These are phyloP conservation scores for Ctenomys sociabilis DNA, from an alignment of 2,113 vertebrate species.

Conservation along the genomic window DNA sequence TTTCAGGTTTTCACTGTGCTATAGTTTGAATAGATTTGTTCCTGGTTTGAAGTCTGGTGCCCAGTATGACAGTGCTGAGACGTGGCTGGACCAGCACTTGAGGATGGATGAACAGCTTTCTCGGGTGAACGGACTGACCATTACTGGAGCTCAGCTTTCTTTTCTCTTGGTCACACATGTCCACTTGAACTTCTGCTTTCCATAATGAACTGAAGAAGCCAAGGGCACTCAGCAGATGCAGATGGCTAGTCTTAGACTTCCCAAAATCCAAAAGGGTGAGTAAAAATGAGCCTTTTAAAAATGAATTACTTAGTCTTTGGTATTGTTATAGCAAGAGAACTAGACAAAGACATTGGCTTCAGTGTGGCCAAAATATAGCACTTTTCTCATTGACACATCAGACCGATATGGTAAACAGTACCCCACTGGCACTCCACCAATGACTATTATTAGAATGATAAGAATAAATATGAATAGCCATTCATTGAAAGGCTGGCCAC, in stretches of 20 bases:
- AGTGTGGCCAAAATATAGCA: not conserved
- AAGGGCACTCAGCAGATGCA: not conserved
- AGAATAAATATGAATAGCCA: slow-evolving; percentile 49
- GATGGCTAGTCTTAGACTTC: not conserved
- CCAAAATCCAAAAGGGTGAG: not conserved
- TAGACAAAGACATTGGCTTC: not conserved
- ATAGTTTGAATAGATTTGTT: not conserved
- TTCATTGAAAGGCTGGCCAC: slow-evolving; percentile 8
- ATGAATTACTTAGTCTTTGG: not conserved
- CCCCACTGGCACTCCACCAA: not conserved
- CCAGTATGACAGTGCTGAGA: not conserved
- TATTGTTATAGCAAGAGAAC: not conserved
- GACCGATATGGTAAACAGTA: not conserved
- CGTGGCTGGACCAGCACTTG: not conserved
- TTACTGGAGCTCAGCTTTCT: too few relatives aligned
- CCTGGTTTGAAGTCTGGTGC: too few relatives aligned
- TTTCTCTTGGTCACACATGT: not conserved
- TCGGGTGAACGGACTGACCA: accelerated
- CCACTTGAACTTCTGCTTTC: not conserved
- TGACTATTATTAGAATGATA: slow-evolving; percentile 52
- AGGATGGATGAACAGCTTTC: not conserved
- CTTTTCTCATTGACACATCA: not conserved
- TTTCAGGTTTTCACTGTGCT: not conserved
- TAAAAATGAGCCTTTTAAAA: not conserved
- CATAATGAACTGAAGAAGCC: not conserved